Base-by-base conservation (phyloP, 1,140 invertebrate species). In the Paralvinella palmiformis region DNA sequence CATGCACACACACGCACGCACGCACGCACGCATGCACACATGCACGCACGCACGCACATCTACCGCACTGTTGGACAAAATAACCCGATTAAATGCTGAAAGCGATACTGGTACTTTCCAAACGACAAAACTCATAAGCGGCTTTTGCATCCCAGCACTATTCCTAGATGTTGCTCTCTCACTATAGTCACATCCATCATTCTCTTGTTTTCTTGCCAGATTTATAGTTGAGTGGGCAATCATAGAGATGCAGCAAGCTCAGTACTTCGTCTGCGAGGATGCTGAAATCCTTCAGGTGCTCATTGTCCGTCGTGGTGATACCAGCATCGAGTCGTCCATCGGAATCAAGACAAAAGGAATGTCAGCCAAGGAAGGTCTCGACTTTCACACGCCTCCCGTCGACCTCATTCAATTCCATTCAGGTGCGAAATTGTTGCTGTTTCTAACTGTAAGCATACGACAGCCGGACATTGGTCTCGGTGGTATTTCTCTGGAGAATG, bases 261-360 rank as follows among this genome's bases (percentile, higher is more conserved):
- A 76, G 20, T 65, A 77, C 27, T 72, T 74, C 15, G 73, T 73
- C 0, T 80, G 78, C 70, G 78, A 80, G 56, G 74, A 79, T 59
- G 68, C 76, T 36, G 78, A 76, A 0, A 72, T 69, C 6, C 64
- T 80, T 10, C 67, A 66, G 6, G 58, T 80, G 15, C 71, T 72
- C 0, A 29, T 80, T 13, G 62, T 65, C 1, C 64, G 78, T 35
- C 64, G 45, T 5, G 78, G 78, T 7, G 68, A 70, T 31, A 50
- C 75, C 0, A 64, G 71, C 1, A 64, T 71, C 24, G 68, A 72
- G 31, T 71, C 74, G 1, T 75, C 69, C 66, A 72, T 78, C 29
- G 68, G 70, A 15, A 72, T 80, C 27, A 61, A 66, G n/a, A 66
- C 77, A 2, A 69, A 71, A 17, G 72, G 74, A 45, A 71, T 74